Conservation (phyloP, 2,888 invertebrate genomes). For the Busseola fusca region DNA sequence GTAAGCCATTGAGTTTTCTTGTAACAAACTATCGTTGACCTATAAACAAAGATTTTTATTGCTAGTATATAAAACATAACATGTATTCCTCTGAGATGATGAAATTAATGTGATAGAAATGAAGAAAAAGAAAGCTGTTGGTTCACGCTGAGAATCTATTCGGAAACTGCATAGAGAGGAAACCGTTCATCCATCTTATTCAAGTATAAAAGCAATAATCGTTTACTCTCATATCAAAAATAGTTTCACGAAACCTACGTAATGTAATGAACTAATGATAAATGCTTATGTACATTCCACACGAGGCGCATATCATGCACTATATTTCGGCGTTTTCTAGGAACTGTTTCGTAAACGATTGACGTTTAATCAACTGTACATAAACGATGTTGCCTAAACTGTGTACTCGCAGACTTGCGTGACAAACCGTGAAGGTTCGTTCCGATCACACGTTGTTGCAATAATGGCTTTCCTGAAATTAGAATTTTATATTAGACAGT, state of each 20-base stretch:
- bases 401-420: slow-evolving; percentile 70
- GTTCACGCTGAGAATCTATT: slow-evolving; percentile 2
- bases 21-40: slow-evolving; percentile 39
- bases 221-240: slow-evolving; percentile 29
- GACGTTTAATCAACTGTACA: slow-evolving; percentile 60
- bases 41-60: slow-evolving; percentile 40
- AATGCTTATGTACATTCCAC: slow-evolving; percentile 46
- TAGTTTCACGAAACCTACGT: slow-evolving; percentile 30
- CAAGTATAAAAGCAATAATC: slow-evolving; percentile 16
- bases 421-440: slow-evolving; percentile 76
- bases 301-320: slow-evolving; percentile 44
- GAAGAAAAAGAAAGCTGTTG: not conserved
- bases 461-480: slow-evolving; percentile 70
- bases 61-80: slow-evolving; percentile 21
- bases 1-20: slow-evolving; percentile 39
- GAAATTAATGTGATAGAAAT: not conserved
- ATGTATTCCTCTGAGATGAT: slow-evolving; percentile 34
- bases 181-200: slow-evolving; percentile 17
- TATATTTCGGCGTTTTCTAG: slow-evolving; percentile 63
- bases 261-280: too few species aligned
- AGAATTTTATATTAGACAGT: slow-evolving; percentile 56
- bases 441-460: slow-evolving; percentile 69
- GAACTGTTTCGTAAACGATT: slow-evolving; percentile 65
- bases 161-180: slow-evolving; percentile 2
- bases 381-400: slow-evolving; percentile 72